Base-by-base conservation (phyloP, 2,113 vertebrate species). In the Brienomyrus brachyistius region DNA sequence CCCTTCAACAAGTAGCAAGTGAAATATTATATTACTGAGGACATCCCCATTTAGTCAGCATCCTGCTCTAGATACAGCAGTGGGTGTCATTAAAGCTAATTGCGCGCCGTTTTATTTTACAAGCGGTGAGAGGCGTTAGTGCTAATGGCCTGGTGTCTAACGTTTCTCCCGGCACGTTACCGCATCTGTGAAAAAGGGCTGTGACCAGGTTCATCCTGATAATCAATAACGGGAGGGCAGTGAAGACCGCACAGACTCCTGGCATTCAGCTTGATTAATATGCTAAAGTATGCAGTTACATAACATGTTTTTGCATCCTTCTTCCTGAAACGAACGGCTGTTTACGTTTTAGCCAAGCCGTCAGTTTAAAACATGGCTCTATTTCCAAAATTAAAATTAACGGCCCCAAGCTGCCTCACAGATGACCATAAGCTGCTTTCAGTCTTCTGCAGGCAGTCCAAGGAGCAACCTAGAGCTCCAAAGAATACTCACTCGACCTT, bases 81-180 rank as follows among this genome's bases (percentile, higher is more conserved):
- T 86, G 84, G 51, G 17, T 87, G 85, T 40, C 40, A 48, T 87
- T 87, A 87, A 27, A 86, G 11, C 48, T 87, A 87, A 52, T 86
- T 31, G 15, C 11, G 3, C 13, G 17, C 10, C 23, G 27, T 50
- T 86, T 87, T 54, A 40, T 52, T 54, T 87, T 87, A 87, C 51
- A 87, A 56, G 51, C 45, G 6, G 9, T 47, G 43, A 47, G 82
- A 48, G 82, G 45, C 7, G 62, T 70, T 70, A 35, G n/a, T 27
- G 45, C 83, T 50, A 51, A 48, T 50, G 45, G 43, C 5, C 15
- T 77, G 70, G 70, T 77, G 70, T 40, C 27, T 35, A 47, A 84
- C 17, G 7, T 17, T 40, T 40, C 74, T 80, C 31, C n/a, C 74
- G 19, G 35, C 10, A 80, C 4, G 31, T n/a, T 84, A 45, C 82